Conservation (phyloP, 1,140 invertebrate species). For the Drosophila carrolli region DNA sequence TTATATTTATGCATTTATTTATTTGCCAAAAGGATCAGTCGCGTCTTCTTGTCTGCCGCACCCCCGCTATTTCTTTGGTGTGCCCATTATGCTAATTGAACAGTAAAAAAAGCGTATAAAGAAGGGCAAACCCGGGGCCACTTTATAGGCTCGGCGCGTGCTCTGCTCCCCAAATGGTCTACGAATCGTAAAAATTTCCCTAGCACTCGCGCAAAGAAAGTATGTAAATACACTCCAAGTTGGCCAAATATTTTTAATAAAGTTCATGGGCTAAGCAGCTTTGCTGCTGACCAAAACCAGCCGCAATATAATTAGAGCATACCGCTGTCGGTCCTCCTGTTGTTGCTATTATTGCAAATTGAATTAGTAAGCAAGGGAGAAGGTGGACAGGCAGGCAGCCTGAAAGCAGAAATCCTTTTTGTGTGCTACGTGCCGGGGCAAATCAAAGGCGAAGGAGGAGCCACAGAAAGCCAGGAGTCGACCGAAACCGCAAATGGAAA, state of each 20-base stretch:
- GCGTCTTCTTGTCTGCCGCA: slow-evolving; percentile 35
- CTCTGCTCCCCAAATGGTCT: slow-evolving; percentile 53
- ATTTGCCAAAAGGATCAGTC: slow-evolving; percentile 82
- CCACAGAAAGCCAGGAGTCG: slow-evolving; percentile 25
- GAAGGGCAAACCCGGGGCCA: slow-evolving; percentile 38
- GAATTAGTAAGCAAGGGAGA: slow-evolving; percentile 74
- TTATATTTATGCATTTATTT: slow-evolving; percentile 82
- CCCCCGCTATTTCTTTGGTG: slow-evolving; percentile 43
- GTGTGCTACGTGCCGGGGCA: slow-evolving; percentile 48
- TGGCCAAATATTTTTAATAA: slow-evolving; percentile 81
- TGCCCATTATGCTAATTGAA: slow-evolving; percentile 84
- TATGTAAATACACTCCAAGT: slow-evolving; percentile 63
- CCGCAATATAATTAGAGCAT: slow-evolving; percentile 74
- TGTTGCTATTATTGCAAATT: slow-evolving; percentile 77
- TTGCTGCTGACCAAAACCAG: slow-evolving; percentile 61
- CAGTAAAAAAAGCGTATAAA: slow-evolving; percentile 61
- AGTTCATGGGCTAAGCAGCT: slow-evolving; percentile 72
- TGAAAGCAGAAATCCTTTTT: slow-evolving; percentile 74
- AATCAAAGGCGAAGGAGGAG: slow-evolving; percentile 60
- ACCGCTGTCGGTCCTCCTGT: slow-evolving; percentile 26
- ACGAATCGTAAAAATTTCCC: slow-evolving; percentile 73
- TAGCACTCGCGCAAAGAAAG: slow-evolving; percentile 27
- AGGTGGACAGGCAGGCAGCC: slow-evolving; percentile 41
- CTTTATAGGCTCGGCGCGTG: slow-evolving; percentile 76
- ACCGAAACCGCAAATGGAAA: slow-evolving; percentile 75